These are phyloP conservation scores for Heliconius ethilla DNA, from an alignment of 2,888 invertebrate genomes.

Conservation along the genomic window DNA sequence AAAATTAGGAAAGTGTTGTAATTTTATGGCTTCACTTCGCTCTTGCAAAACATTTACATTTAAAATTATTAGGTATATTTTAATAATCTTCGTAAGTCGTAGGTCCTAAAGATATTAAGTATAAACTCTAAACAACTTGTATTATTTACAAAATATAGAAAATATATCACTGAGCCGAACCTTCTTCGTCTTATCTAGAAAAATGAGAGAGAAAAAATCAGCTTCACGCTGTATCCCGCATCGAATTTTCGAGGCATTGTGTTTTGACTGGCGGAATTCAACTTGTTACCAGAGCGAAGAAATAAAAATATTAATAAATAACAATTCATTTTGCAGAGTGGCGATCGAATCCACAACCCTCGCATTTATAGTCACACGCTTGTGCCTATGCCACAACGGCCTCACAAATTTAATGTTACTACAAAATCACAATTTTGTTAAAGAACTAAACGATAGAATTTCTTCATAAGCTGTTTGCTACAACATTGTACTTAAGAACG, in stretches of 20 bases:
- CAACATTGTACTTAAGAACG: constrained; percentile 8
- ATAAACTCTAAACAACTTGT: background rate
- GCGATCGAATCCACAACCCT: too few relatives aligned
- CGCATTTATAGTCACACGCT: too few relatives aligned
- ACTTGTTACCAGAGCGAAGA: too few relatives aligned
- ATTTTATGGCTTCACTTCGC: background rate
- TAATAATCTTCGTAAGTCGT: background rate
- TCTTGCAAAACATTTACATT: background rate
- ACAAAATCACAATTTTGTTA: background rate
- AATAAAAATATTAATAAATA: too few relatives aligned
- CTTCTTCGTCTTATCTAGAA: too few relatives aligned
- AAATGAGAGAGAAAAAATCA: too few relatives aligned
- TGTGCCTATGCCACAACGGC: too few relatives aligned
- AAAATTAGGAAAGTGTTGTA: background rate
- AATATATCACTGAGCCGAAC: background rate
- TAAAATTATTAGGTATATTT: background rate
- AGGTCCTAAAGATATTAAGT: too few relatives aligned
- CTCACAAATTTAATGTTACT: background rate
- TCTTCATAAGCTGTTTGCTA: background rate
- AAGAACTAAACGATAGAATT: constrained; percentile 1
- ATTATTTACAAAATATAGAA: background rate
- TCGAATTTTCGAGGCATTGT: too few relatives aligned
- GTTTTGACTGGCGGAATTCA: too few relatives aligned
- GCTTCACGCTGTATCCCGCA: too few relatives aligned
- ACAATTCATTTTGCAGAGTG: too few relatives aligned